These are phyloP conservation scores for Nowickia ferox DNA, from an alignment of 2,888 invertebrate genomes.

Conservation along the genomic window DNA sequence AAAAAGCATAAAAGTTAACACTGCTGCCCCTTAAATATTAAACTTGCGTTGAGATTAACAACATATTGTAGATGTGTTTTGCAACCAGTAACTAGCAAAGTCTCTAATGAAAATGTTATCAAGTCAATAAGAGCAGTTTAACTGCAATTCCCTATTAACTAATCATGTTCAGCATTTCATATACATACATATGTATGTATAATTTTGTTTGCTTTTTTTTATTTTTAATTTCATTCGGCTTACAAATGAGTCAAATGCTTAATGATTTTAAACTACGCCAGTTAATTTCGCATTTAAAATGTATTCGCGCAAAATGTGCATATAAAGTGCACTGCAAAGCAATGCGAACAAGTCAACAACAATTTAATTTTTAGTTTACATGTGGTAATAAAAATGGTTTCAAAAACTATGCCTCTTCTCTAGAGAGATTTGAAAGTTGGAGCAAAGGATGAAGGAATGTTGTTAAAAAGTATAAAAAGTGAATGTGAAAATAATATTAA, in stretches of 20 bases:
- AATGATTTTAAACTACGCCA: conserved; percentile 63
- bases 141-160: conserved; percentile 30
- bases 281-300: conserved; percentile 60
- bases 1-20: too few species aligned
- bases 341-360: conserved; percentile 49
- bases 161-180: background rate
- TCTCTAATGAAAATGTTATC: conserved; percentile 54
- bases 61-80: background rate
- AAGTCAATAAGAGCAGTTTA: conserved; percentile 46
- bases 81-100: background rate
- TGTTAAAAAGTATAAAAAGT: conserved; percentile 7
- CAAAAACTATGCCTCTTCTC: conserved; percentile 65
- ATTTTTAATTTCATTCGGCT: conserved; percentile 30
- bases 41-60: background rate
- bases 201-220: background rate
- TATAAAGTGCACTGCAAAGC: background rate
- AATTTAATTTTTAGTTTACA: conserved; percentile 45
- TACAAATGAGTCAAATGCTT: conserved; percentile 47
- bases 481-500: conserved; percentile 44
- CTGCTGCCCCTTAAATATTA: too few species aligned
- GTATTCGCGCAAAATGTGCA: conserved; percentile 31
- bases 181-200: too few species aligned
- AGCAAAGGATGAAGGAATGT: conserved; percentile 10
- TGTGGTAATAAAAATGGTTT: conserved; percentile 31
- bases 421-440: conserved; percentile 43